Base-by-base conservation (phyloP, 2,888 invertebrate genomes). In the Acholoe squamosa region DNA sequence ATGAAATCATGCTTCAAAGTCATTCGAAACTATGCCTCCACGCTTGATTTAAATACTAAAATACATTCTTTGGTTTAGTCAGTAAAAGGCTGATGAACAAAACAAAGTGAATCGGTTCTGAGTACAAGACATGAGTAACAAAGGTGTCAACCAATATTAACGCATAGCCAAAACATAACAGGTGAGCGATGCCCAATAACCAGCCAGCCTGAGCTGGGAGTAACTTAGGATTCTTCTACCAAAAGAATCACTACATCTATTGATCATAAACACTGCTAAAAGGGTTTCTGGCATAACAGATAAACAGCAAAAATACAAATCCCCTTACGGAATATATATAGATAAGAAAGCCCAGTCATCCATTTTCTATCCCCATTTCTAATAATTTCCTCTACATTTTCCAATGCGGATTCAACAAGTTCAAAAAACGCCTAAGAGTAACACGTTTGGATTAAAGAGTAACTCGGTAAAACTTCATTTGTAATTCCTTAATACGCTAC, bases 271-370 rank as follows among this genome's bases (percentile, higher is more conserved):
- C 34, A 80, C 14, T 12, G 43, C 43, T 80, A 80, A 80, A 80
- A 80, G 16, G 31, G 43, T 33, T 25, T 80, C 80, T 80, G 80
- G 10, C 25, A 80, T 80, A 80, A 80, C 80, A 80, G 80, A 80
- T 80, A 43, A 80, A 80, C 80, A 80, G 80, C 80, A 80, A 80
- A 43, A 80, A 19, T 80, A 43, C 80, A 80, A 61, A 61, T 76
- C 61, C 61, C 61, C 16, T 22, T n/a, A 61, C 61, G 76, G 76
- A 76, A 76, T 25, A 16, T 61, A 61, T 5, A 43, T n/a, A 61
- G 3, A 25, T 76, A 25, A 80, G 22, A 80, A 33, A 80, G 34
- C 80, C 80, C 19, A 16, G 16, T 80, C 80, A 43, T 43, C n/a
- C 43, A 80, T 19, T 80, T 80, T 34, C 7, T 33, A 14, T 77